Conservation (phyloP, 2,797 vertebrate species). For the Pseudopleuronectes americanus region DNA sequence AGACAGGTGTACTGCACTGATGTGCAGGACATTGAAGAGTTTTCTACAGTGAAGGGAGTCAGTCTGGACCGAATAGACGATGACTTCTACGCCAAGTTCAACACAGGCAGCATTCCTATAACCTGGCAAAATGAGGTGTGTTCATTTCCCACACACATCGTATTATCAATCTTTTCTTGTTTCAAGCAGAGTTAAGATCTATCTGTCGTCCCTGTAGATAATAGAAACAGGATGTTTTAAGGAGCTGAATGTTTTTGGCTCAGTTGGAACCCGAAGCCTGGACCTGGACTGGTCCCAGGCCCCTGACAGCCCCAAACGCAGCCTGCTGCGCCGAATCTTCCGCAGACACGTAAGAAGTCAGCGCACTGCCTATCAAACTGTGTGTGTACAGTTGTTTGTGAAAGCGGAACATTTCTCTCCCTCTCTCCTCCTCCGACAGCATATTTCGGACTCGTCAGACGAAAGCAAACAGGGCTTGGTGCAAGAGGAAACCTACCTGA, state of each 20-base stretch:
- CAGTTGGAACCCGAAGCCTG: slow-evolving; percentile 65
- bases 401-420: background rate
- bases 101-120: slow-evolving; percentile 83
- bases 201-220: slow-evolving; percentile 73
- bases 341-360: slow-evolving; percentile 77
- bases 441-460: background rate
- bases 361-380: background rate
- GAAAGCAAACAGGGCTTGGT: slow-evolving; percentile 29
- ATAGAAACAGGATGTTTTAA: slow-evolving; percentile 88
- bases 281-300: slow-evolving; percentile 81
- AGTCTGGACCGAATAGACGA: slow-evolving; percentile 78
- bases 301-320: slow-evolving; percentile 62
- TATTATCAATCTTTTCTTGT: no score
- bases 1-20: slow-evolving; percentile 89
- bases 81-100: slow-evolving; percentile 85
- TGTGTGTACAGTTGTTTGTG: background rate
- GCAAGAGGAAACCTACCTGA: slow-evolving; percentile 5
- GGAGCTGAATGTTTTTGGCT: slow-evolving; percentile 87
- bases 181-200: no score
- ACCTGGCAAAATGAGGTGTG: slow-evolving; percentile 90
- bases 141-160: no score
- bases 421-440: slow-evolving; percentile 5
- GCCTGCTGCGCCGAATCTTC: slow-evolving; percentile 82
- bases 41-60: slow-evolving; percentile 86
- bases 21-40: slow-evolving; percentile 90